Conservation (phyloP, 2,888 invertebrate species). For the Cotesia congregata region DNA sequence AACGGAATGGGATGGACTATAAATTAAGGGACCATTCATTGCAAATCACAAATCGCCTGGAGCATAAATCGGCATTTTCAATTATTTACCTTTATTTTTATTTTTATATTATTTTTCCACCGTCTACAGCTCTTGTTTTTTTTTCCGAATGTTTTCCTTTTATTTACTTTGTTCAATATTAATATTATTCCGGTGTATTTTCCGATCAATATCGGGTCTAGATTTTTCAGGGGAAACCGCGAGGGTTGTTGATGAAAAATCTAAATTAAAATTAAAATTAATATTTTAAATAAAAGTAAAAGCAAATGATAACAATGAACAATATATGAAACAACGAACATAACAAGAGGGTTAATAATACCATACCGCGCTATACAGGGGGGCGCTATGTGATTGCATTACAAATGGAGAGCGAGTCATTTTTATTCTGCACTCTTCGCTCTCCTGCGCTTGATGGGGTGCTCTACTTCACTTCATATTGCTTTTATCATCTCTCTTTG, state of each 20-base stretch:
- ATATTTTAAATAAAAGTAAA: not conserved
- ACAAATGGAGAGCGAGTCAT: conserved; percentile 24
- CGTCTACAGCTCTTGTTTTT: conserved; percentile 4
- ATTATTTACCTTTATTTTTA: conserved; percentile 13
- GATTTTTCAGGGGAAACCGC: not conserved
- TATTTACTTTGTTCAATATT: not conserved
- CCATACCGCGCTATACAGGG: not conserved
- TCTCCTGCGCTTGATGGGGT: conserved; percentile 10
- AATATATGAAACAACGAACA: conserved; percentile 3
- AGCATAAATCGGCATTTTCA: conserved; percentile 26
- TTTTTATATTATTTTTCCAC: not conserved
- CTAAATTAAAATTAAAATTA: not conserved
- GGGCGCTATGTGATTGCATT: conserved; percentile 27
- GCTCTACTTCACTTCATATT: conserved; percentile 2
- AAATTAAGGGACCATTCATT: conserved; percentile 59
- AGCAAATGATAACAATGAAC: not conserved
- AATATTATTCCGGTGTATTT: not conserved
- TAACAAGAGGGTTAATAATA: conserved; percentile 26
- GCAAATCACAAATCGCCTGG: conserved; percentile 52
- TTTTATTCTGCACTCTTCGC: not conserved
- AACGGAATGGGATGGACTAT: conserved; percentile 41
- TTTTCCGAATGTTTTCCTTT: not conserved
- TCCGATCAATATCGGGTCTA: not conserved
- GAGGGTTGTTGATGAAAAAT: not conserved
- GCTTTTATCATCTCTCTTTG: conserved; percentile 13